Evolutionary conservation across 2,113 vertebrate species (phyloP).

Genomic region (Nerophis ophidion): DNA sequence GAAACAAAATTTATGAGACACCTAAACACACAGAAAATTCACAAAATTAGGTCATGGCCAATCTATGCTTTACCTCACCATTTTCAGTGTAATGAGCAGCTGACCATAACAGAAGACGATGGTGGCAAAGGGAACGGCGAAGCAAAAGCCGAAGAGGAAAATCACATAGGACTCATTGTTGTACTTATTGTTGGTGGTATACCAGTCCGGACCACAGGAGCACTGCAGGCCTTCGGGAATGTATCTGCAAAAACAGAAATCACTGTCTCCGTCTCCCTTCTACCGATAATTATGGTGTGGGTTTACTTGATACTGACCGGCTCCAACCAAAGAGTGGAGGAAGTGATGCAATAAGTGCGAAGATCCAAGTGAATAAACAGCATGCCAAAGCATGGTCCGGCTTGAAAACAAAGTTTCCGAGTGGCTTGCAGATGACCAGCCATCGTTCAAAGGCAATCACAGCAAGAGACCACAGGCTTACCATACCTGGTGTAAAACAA

Average conservation of each 20-base stretch:
- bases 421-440: slow-evolving; percentile 72
- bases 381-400: slow-evolving; percentile 62
- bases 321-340: slow-evolving; percentile 73
- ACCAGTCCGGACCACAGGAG: slow-evolving; percentile 75
- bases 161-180: slow-evolving; percentile 74
- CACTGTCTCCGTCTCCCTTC: neutral
- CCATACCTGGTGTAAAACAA: slow-evolving; percentile 61
- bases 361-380: slow-evolving; percentile 65
- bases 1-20: neutral
- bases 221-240: slow-evolving; percentile 75
- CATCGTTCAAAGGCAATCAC: slow-evolving; percentile 70
- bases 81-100: slow-evolving; percentile 69
- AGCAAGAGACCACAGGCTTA: slow-evolving; percentile 72
- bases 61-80: slow-evolving; percentile 44
- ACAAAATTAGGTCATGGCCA: neutral
- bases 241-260: slow-evolving; percentile 52
- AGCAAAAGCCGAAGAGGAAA: slow-evolving; percentile 75
- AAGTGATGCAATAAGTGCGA: slow-evolving; percentile 42
- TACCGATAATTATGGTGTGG: neutral
- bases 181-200: slow-evolving; percentile 72
- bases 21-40: neutral
- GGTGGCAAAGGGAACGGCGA: slow-evolving; percentile 55
- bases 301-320: slow-evolving; percentile 46
- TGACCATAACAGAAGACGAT: slow-evolving; percentile 69
- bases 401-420: slow-evolving; percentile 70